phyloP scores from a whole-genome alignment of 2,797 vertebrate genomes.

The Huso huso region DNA sequence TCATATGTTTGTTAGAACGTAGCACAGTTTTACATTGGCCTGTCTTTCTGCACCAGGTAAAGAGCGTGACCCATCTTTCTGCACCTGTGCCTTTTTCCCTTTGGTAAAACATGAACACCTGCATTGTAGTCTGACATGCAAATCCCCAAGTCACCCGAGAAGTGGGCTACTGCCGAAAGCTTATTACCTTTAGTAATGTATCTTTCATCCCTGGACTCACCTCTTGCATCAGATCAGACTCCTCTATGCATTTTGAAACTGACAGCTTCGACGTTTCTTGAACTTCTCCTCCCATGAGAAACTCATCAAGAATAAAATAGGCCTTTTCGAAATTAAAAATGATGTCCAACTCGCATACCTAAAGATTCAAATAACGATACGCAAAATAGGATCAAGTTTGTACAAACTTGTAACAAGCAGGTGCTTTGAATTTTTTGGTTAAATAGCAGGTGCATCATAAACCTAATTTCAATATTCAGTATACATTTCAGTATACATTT shows the following conservation, averaged over 20 bases:
- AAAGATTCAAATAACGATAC: constrained; percentile 10
- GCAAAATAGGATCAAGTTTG: too few relatives aligned
- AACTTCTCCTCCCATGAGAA: constrained; percentile 85
- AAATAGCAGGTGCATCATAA: too few relatives aligned
- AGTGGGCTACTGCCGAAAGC: neutral
- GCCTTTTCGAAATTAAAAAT: constrained; percentile 99
- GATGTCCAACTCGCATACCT: constrained; percentile 93
- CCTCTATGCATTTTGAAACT: constrained; percentile 70
- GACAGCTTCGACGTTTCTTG: constrained; percentile 80
- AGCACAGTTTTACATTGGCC: neutral
- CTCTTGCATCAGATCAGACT: constrained; percentile 86
- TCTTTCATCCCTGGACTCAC: constrained; percentile 48
- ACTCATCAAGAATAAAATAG: constrained; percentile 93
- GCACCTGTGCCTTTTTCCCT: neutral
- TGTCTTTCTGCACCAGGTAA: neutral
- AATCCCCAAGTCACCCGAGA: neutral
- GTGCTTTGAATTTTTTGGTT: neutral
- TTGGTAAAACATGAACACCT: neutral
- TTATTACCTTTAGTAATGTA: neutral
- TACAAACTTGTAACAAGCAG: too few relatives aligned
- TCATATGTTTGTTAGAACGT: too few relatives aligned
- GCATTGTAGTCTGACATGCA: neutral
- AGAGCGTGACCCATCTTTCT: neutral
- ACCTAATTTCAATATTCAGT: too few relatives aligned
- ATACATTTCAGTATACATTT: too few relatives aligned